A percentile compares a stretch with the other conserved stretches of the same genome.
Conservation (phyloP, 2,113 vertebrate genomes). For the Nettapus auritus region DNA sequence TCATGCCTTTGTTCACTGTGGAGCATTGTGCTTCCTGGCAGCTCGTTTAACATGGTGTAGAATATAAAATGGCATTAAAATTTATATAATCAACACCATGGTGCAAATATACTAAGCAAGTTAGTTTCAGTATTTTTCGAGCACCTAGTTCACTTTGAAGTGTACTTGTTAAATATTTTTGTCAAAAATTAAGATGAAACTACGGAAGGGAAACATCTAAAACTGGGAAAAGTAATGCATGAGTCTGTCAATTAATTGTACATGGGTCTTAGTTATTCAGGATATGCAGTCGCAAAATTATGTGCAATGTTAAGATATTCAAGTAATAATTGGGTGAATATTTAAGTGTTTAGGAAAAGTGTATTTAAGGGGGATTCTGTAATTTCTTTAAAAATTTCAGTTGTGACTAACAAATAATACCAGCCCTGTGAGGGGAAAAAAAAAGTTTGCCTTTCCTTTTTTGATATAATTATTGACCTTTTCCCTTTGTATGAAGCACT, state of each 20-base stretch:
- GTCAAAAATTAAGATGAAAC: neutral
- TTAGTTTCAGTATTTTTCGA: neutral
- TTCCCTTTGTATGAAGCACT: neutral
- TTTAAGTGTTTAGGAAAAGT: neutral
- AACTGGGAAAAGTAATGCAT: neutral
- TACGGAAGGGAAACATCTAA: neutral
- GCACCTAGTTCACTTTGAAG: neutral
- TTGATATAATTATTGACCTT: neutral
- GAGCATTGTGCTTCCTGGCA: slow-evolving; percentile 25
- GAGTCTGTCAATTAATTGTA: neutral
- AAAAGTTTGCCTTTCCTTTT: neutral
- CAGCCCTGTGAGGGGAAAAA: neutral
- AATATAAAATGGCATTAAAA: neutral
- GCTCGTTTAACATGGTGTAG: neutral
- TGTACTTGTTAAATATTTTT: neutral
- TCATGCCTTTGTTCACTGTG: slow-evolving; percentile 58
- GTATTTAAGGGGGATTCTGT: neutral
- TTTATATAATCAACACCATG: neutral
- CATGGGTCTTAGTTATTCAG: neutral
- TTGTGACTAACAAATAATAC: neutral
- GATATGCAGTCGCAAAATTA: neutral
- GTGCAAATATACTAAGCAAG: neutral
- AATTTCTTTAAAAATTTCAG: neutral
- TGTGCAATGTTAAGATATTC: neutral
- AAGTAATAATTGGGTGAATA: neutral